These are phyloP conservation scores for Taurulus bubalis DNA, from an alignment of 2,113 vertebrate species.

Conservation along the genomic window DNA sequence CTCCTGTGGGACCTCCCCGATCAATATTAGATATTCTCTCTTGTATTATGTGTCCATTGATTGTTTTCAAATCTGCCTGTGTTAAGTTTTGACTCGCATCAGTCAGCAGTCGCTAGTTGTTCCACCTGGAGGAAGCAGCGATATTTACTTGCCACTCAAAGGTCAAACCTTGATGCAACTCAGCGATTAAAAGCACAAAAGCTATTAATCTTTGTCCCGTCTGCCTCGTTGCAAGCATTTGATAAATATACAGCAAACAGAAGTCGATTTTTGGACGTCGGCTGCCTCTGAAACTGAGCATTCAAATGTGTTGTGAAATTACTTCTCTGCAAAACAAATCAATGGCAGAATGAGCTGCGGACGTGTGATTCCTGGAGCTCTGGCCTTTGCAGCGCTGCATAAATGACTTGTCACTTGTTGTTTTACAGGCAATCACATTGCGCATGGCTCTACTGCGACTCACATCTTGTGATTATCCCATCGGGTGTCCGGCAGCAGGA, in stretches of 20 bases:
- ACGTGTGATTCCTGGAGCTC: background rate
- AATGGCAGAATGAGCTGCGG: slow-evolving; percentile 10
- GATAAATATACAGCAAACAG: slow-evolving; percentile 42
- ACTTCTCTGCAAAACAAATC: slow-evolving; percentile 61
- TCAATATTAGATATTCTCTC: background rate
- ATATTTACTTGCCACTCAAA: slow-evolving; percentile 35
- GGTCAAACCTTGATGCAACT: slow-evolving; percentile 32
- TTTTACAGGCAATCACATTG: slow-evolving; percentile 15
- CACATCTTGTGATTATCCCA: background rate
- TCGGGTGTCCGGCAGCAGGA: background rate
- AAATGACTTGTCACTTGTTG: slow-evolving; percentile 20
- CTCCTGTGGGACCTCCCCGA: background rate
- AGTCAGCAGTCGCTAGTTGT: background rate
- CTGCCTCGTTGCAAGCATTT: slow-evolving; percentile 29
- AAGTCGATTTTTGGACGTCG: slow-evolving; percentile 15
- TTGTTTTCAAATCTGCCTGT: background rate
- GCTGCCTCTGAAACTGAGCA: slow-evolving; percentile 26
- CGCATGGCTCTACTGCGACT: background rate
- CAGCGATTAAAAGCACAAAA: slow-evolving; percentile 21
- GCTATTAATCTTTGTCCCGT: slow-evolving; percentile 41
- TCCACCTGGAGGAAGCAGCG: background rate
- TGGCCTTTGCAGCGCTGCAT: background rate
- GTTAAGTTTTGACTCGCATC: background rate
- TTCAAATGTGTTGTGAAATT: slow-evolving; percentile 41
- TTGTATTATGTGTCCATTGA: background rate